Evolutionary conservation across 2,797 vertebrate species (phyloP).

Genomic region (Pogoniulus pusillus): DNA sequence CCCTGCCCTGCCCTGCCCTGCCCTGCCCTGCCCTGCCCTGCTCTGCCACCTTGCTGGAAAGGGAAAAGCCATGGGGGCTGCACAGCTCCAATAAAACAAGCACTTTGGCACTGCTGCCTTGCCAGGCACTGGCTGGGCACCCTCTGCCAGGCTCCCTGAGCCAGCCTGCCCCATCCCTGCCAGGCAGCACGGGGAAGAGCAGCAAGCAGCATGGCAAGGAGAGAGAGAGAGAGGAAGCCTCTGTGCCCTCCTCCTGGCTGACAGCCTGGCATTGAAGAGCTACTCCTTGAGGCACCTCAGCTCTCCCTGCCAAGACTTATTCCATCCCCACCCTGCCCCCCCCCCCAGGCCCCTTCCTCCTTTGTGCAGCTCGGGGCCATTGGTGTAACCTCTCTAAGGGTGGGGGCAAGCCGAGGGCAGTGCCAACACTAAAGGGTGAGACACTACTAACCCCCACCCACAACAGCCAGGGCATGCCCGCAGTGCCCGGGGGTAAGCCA

Average conservation of each 20-base stretch:
- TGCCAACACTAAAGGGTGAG: slow-evolving; percentile 3
- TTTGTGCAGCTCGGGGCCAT: neutral
- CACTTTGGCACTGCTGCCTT: slow-evolving; percentile 50
- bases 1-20: neutral
- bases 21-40: neutral
- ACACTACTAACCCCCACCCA: neutral
- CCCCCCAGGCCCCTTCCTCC: neutral
- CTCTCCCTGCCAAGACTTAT: neutral
- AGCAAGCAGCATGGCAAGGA: neutral
- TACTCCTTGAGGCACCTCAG: neutral
- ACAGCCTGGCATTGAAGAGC: neutral
- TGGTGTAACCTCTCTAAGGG: neutral
- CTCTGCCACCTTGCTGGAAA: neutral
- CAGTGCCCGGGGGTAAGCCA: neutral
- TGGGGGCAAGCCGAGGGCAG: neutral
- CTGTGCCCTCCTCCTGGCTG: accelerated
- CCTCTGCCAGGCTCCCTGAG: neutral
- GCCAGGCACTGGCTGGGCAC: neutral
- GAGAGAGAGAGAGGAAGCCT: neutral
- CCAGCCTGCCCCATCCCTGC: neutral
- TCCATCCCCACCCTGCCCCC: neutral
- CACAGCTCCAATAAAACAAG: slow-evolving; percentile 30
- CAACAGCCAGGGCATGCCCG: neutral
- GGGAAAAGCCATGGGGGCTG: slow-evolving; percentile 47
- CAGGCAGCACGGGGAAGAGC: neutral